Evolutionary conservation across 2,888 invertebrate species (phyloP), one percentile per base, ranked within the genome.

Genomic region (Agrotis puta): DNA sequence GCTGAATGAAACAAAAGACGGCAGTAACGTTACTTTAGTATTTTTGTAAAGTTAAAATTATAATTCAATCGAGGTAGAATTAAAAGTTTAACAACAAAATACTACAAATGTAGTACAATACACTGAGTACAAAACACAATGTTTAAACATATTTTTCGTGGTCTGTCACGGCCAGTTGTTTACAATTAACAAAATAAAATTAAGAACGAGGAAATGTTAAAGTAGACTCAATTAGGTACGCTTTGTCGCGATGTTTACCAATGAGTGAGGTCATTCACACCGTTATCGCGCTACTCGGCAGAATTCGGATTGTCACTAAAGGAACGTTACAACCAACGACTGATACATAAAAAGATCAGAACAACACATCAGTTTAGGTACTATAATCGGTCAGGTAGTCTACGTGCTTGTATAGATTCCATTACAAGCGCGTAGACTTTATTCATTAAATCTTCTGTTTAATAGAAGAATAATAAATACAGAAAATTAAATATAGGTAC

Each of bases 221-320:
- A 82, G 75, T 85, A 84, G 79, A 85, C 79, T 87, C 79, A 85
- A 89, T 89, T 88, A 85, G 85, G 83, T 85, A 82, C 78, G 80
- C 84, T 90, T 89, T 89, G 87, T 86, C 82, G 76, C 79, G 77
- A 78, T 91, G 89, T 91, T 90, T 90, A 89, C 89, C 72, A 85
- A 86, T 85, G 75, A 65, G 75, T 67, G 88, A 90, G 94, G 93
- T 94, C 93, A 80, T 93, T 94, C 90, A 93, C 94, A 91, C 89
- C 84, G 90, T 92, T 93, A 94, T 94, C 94, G 88, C 79, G 77
- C 85, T 73, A 86, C 71, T 90, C 82, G 82, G 85, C 87, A 89
- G 88, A 90, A 87, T 84, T 88, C 77, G 77, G 78, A 84, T 69
- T 81, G 85, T 86, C 84, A 83, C 81, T 80, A 77, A 62, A 77